phyloP scores from a whole-genome alignment of 2,888 invertebrate genomes.

The Leucophenga montana region DNA sequence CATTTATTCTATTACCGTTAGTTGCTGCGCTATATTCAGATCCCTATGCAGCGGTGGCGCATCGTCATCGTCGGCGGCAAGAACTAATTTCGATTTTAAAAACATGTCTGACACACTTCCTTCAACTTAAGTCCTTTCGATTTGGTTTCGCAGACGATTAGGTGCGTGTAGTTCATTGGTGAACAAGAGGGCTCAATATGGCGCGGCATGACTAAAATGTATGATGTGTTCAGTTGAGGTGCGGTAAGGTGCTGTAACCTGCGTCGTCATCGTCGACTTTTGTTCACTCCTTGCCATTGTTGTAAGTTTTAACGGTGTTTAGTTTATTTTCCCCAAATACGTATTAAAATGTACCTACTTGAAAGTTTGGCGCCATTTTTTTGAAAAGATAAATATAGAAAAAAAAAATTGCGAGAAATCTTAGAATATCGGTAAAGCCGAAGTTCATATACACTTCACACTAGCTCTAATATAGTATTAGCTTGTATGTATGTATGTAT shows the following conservation, averaged over 20 bases:
- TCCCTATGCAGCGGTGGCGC: too few species aligned
- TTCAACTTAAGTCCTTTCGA: conserved; percentile 16
- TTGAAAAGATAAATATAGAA: neutral
- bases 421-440: neutral
- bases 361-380: conserved; percentile 27
- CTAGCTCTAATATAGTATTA: conserved; percentile 10
- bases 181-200: too few species aligned
- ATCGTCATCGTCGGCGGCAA: neutral
- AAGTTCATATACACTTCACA: conserved; percentile 5
- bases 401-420: too few species aligned
- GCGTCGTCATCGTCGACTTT: conserved; percentile 37
- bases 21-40: conserved; percentile 29
- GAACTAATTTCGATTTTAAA: conserved; percentile 4
- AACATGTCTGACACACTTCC: conserved; percentile 55
- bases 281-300: conserved; percentile 13
- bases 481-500: conserved; percentile 28
- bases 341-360: conserved; percentile 40
- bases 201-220: too few species aligned
- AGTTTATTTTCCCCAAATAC: neutral
- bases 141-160: too few species aligned
- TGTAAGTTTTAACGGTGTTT: conserved; percentile 3
- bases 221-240: too few species aligned
- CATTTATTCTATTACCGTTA: conserved; percentile 54
- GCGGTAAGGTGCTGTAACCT: neutral
- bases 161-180: too few species aligned